Conservation (phyloP, 2,888 invertebrate species). For the Drosophila austrosaltans region DNA sequence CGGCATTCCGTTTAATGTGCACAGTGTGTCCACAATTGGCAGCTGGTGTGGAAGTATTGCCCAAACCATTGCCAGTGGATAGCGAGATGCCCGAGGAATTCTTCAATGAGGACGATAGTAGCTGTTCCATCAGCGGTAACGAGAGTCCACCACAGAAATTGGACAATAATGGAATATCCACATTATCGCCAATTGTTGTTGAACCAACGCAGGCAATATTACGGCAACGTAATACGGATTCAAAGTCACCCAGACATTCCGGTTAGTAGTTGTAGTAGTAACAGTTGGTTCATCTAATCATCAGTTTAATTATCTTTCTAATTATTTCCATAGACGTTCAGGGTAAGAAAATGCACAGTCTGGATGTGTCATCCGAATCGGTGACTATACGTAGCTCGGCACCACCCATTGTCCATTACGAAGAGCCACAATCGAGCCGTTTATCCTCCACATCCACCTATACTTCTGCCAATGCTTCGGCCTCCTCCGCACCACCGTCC, state of each 20-base stretch:
- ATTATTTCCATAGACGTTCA: constrained; percentile 48
- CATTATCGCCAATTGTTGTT: neutral
- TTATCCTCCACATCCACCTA: constrained; percentile 48
- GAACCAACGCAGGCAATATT: constrained; percentile 17
- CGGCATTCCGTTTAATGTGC: constrained; percentile 93
- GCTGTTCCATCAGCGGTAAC: constrained; percentile 85
- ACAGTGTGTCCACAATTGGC: constrained; percentile 90
- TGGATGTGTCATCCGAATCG: constrained; percentile 24
- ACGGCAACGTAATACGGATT: constrained; percentile 46
- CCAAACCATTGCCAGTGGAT: constrained; percentile 73
- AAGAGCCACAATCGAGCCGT: constrained; percentile 21
- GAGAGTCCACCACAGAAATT: constrained; percentile 82
- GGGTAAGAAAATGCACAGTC: constrained; percentile 21
- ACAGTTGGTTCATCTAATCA: no score
- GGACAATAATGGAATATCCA: neutral
- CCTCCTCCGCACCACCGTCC: constrained; percentile 42
- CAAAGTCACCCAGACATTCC: constrained; percentile 61
- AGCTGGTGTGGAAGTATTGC: constrained; percentile 78
- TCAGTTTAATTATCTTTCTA: no score
- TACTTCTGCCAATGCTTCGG: constrained; percentile 34
- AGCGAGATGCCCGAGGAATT: constrained; percentile 82
- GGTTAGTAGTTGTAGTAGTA: constrained; percentile 44
- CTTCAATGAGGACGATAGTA: constrained; percentile 85
- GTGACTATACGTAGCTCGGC: constrained; percentile 62
- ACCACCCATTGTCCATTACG: constrained; percentile 60